Evolutionary conservation across 2,888 invertebrate species (phyloP), one percentile per base, ranked within the genome.

Genomic region (Archips crataeganus): DNA sequence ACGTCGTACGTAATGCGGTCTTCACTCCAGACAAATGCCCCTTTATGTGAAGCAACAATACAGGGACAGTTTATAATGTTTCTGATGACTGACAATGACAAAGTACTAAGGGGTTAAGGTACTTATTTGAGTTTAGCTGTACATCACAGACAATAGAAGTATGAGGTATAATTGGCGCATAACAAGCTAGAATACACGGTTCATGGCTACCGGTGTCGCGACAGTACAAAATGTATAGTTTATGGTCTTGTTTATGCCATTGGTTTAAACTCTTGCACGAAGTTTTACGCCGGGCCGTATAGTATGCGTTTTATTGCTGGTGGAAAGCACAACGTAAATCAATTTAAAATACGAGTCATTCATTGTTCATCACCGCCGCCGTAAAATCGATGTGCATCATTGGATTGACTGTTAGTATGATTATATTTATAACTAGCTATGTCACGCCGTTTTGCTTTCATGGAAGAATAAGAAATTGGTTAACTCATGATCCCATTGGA

Each of bases 341-440:
- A 57, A 57, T 57, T 57, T 34, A 3, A 34, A 57, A 32, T 32
- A 57, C 57, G 32, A 11, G 57, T 57, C 57, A 57, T 57, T 57
- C 57, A 57, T 57, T 57, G 57, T 57, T 57, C 57, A 32, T 23
- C 32, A 4, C 11, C 23, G 15, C 11, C 23, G 15, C 8, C 57
- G 11, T 57, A 57, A 57, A 57, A 32, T 10, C 2, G 6, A 54
- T 5, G 2, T 11, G 32, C 11, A 11, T 32, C 13, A 23, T 54
- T 15, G 15, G 9, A 9, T 15, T 23, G 2, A 9, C 3, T 47
- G 11, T 42, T 6, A 39, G 39, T 6, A 39, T 39, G 2, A 36
- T 39, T 39, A 39, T 39, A 39, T 39, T 39, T 39, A 39, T 39
- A 5, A 5, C 39, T 39, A 36, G 36, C 36, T 5, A 4, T 36